Percentiles rank a stretch among this genome's conserved stretches.
These are phyloP conservation scores for Smittia aterrima DNA, from an alignment of 2,888 invertebrate genomes.

Conservation along the genomic window DNA sequence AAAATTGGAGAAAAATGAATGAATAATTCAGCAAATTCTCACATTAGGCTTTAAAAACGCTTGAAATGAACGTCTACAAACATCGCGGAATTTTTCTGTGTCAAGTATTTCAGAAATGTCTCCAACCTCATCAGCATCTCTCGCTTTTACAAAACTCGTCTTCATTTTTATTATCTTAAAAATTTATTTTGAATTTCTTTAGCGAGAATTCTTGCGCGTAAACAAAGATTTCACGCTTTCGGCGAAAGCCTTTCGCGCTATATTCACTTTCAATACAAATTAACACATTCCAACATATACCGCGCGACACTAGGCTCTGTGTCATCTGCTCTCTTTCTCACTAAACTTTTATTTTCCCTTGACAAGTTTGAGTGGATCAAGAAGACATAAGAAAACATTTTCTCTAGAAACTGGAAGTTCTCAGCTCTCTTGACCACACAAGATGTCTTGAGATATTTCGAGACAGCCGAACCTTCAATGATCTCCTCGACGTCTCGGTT, in stretches of 20 bases:
- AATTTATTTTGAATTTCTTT: background rate
- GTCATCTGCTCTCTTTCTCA: constrained; percentile 32
- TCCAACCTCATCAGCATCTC: background rate
- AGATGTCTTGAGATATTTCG: constrained; percentile 13
- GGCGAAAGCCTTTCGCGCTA: background rate
- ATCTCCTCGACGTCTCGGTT: constrained; percentile 35
- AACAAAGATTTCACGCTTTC: background rate
- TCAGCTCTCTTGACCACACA: constrained; percentile 28
- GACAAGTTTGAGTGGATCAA: constrained; percentile 31
- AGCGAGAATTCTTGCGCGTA: background rate
- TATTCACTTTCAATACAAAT: constrained; percentile 34
- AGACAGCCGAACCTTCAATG: background rate
- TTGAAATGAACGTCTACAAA: too few relatives aligned
- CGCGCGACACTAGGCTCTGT: constrained; percentile 27
- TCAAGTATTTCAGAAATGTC: too few relatives aligned
- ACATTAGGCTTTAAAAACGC: too few relatives aligned
- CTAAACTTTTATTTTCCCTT: constrained; percentile 30
- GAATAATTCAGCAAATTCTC: too few relatives aligned
- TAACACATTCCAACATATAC: constrained; percentile 32
- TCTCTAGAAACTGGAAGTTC: constrained; percentile 30
- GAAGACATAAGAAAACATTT: constrained; percentile 37
- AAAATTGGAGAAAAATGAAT: too few relatives aligned
- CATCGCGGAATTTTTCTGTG: too few relatives aligned
- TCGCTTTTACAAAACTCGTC: background rate
- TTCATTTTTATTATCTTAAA: constrained; percentile 1